Evolutionary conservation across 1,140 invertebrate genomes (phyloP), one percentile per base, ranked within the genome.

Genomic region (Brachionus manjavacas): DNA sequence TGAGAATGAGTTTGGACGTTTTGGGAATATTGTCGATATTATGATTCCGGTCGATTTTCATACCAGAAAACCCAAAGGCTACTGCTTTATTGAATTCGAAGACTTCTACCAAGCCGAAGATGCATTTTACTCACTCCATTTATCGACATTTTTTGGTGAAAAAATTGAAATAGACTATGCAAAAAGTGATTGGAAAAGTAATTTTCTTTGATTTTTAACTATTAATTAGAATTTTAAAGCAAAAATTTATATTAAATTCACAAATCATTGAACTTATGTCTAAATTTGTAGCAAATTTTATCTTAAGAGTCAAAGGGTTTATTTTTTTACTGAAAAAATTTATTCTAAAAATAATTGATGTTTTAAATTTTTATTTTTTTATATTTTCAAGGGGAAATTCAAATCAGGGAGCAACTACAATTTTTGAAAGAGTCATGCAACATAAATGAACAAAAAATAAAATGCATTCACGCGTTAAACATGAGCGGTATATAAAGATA

Each of bases 41-140:
- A 91, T 91, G 85, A 88, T 91, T 66, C 91, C 91, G 28, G 74
- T 90, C 80, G 90, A 91, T 87, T 91, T 90, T 86, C 90, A 90
- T 86, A 90, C 88, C 12, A 86, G 89, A 70, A 85, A 87, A 84
- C 87, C 89, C 1, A 86, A 91, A 85, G 91, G 91, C 41, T 91
- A 91, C 88, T 89, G 90, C 66, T 91, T 91, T 85, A 88, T 91
- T 78, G 90, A 91, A 90, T 91, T 90, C 88, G 85, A 88, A 41
- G 81, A 84, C 35, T 81, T 81, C 60, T 81, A 81, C 23, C 79
- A 81, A 14, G 79, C 79, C n/a, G 79, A 81, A 68, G 79, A 81
- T 23, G 79, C 79, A 23, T 81, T 81, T 64, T 81, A 81, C 64
- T 81, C 79, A 11, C 52, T 81, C n/a, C 79, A 81, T 68, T 25